These are phyloP conservation scores for Agonopterix heracliana DNA, from an alignment of 2,888 invertebrate genomes.

Conservation along the genomic window DNA sequence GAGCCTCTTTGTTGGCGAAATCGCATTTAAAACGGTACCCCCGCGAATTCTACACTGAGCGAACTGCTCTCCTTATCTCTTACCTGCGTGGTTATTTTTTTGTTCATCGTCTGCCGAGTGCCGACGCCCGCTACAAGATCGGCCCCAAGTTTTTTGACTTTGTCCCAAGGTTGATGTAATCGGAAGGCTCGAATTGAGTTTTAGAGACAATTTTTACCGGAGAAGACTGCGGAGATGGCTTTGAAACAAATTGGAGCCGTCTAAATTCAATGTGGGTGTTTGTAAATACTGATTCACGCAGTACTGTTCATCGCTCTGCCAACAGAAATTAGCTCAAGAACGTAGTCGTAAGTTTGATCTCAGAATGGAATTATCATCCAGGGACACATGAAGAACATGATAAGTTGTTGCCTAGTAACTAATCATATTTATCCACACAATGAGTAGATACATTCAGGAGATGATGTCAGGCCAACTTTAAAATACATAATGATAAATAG, in stretches of 20 bases:
- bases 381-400: no score
- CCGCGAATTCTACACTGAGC: slow-evolving; percentile 35
- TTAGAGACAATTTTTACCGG: slow-evolving; percentile 7
- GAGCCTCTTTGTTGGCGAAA: slow-evolving; percentile 65
- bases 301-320: not conserved
- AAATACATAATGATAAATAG: slow-evolving; percentile 29
- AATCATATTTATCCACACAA: no score
- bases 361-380: no score
- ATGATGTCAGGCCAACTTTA: slow-evolving; percentile 38
- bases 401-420: no score
- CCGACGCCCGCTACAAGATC: not conserved
- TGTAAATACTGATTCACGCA: not conserved
- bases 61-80: slow-evolving; percentile 34
- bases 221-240: slow-evolving; percentile 5
- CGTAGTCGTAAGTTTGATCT: no score
- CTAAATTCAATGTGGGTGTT: not conserved
- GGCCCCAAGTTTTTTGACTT: slow-evolving; percentile 8
- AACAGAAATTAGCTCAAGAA: no score
- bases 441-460: not conserved
- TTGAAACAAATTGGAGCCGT: not conserved
- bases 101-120: slow-evolving; percentile 12
- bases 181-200: slow-evolving; percentile 10
- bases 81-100: slow-evolving; percentile 21
- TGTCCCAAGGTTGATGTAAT: slow-evolving; percentile 13
- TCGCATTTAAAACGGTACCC: slow-evolving; percentile 58